Conservation (phyloP, 2,888 invertebrate genomes). For the Cybosia mesomella region DNA sequence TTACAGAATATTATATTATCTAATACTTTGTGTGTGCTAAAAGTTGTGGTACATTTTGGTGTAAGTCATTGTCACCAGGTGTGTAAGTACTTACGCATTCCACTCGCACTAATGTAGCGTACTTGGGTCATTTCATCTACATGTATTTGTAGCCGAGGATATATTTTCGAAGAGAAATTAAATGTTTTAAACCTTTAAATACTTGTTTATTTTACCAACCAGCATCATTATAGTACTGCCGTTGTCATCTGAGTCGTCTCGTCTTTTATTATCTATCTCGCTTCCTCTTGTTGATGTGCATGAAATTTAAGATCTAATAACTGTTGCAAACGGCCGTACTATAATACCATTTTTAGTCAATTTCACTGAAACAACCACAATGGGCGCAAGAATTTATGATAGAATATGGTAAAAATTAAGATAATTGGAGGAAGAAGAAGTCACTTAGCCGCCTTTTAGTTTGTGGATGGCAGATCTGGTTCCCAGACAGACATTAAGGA, state of each 20-base stretch:
- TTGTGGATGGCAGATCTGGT: too few relatives aligned
- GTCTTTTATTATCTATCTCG: too few relatives aligned
- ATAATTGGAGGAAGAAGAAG: too few relatives aligned
- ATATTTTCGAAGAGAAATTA: constrained; percentile 52
- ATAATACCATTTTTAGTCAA: too few relatives aligned
- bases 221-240: neutral
- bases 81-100: constrained; percentile 52
- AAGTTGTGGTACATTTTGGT: constrained; percentile 12
- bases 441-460: too few relatives aligned
- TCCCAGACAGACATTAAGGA: too few relatives aligned
- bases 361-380: too few relatives aligned
- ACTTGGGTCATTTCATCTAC: constrained; percentile 39
- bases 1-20: constrained; percentile 2
- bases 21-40: constrained; percentile 24
- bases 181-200: constrained; percentile 38
- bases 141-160: constrained; percentile 48
- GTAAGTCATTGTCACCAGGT: constrained; percentile 20
- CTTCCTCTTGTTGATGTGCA: too few relatives aligned
- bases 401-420: neutral
- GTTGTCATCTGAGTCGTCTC: neutral
- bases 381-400: neutral
- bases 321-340: too few relatives aligned
- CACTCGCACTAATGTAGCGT: constrained; percentile 38
- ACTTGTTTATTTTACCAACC: constrained; percentile 26
- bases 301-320: too few relatives aligned